A percentile compares a stretch with the other conserved stretches of the same genome.
phyloP scores from a whole-genome alignment of 2,797 vertebrate genomes.

The Enteromius afrohamiltoni region DNA sequence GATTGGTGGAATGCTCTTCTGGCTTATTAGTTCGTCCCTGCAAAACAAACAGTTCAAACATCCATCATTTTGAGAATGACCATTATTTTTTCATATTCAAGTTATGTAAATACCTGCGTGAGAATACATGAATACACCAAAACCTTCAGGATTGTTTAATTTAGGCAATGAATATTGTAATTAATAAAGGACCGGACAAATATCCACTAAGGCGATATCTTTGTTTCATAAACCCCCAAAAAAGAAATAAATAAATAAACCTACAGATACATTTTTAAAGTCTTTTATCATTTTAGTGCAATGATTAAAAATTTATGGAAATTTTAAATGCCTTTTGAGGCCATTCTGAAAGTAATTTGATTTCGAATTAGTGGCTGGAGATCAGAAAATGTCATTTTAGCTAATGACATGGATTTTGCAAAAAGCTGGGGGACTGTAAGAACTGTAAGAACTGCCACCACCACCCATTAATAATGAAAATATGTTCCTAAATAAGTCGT shows the following conservation, averaged over 20 bases:
- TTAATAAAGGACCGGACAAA: not conserved
- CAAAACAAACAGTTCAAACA: slow-evolving; percentile 40
- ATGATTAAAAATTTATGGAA: slow-evolving; percentile 41
- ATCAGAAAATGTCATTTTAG: slow-evolving; percentile 47
- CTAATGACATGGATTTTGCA: slow-evolving; percentile 43
- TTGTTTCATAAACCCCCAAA: no score
- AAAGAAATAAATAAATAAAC: not conserved
- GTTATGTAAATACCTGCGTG: not conserved
- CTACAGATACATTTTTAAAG: not conserved
- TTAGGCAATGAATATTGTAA: not conserved
- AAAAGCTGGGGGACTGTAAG: not conserved
- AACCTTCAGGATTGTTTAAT: not conserved
- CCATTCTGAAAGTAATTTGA: slow-evolving; percentile 40
- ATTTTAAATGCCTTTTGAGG: slow-evolving; percentile 20
- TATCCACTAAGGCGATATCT: not conserved
- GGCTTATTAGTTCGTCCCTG: slow-evolving; percentile 33
- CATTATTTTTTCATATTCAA: not conserved
- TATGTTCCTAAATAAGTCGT: not conserved
- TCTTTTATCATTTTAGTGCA: slow-evolving; percentile 16
- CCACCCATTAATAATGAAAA: slow-evolving; percentile 2
- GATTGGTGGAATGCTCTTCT: slow-evolving; percentile 37
- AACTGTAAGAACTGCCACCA: slow-evolving; percentile 6
- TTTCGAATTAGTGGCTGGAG: slow-evolving; percentile 44
- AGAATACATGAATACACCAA: not conserved
- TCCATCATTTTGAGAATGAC: slow-evolving; percentile 30